Base-by-base conservation (phyloP, 2,797 vertebrate genomes). In the Anomalospiza imberbis region DNA sequence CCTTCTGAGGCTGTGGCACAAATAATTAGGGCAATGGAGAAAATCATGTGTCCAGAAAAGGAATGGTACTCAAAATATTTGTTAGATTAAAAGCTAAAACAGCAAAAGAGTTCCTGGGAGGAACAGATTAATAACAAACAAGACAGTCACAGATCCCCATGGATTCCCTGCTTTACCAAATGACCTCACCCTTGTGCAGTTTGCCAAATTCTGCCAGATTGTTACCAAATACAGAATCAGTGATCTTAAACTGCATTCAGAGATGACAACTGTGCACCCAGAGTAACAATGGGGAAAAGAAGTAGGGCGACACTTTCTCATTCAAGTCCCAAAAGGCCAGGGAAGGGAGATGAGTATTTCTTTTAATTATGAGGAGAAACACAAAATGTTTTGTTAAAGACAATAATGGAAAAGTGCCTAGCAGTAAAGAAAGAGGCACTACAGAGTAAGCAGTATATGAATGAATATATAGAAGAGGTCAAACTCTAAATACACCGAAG, bases 151-250 rank as follows among this genome's bases (percentile, higher is more conserved):
- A 75, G 72, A 88, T 93, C 91, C 82, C 88, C 31, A 21, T 36
- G 67, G 88, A 79, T 57, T 71, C 63, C 36, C 65, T 84, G 34
- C 80, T 90, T 38, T 85, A 91, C 45, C 42, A 79, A 55, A 93
- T 96, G 89, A 95, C 80, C 74, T 96, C 94, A 96, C n/a, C 9
- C 14, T 14, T 8, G 42, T 54, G 34, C 50, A 79, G 42, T 1
- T 0, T 84, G 94, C 83, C 89, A 95, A 16, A 85, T 89, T 88
- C 88, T 85, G 80, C 70, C 89, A 77, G 77, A 62, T 60, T 90
- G 72, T 72, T 95, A 89, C 75, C 81, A 91, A 95, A 96, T 77
- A 84, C 74, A 94, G 92, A 84, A 81, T 75, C 50, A 28, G 51
- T 50, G 74, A 81, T 92, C 34, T 86, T 93, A 88, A 93, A 45